Percentiles rank a stretch among this genome's conserved stretches.
phyloP scores from a whole-genome alignment of 1,140 invertebrate species.

The Penaeus chinensis region DNA sequence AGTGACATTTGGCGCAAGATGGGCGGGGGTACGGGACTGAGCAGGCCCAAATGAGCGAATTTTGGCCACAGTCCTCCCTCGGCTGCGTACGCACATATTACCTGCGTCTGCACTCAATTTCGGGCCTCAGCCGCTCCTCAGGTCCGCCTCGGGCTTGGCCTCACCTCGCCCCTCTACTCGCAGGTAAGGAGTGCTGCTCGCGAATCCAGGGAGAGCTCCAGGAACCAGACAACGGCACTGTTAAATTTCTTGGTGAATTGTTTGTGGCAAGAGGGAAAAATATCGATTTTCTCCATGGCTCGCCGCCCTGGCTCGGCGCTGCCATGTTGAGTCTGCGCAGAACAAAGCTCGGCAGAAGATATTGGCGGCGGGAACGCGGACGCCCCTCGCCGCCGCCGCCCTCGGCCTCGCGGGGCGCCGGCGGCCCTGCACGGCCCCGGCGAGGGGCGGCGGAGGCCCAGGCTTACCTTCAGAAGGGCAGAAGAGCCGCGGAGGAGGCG shows the following conservation, averaged over 20 bases:
- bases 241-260: conserved; percentile 60
- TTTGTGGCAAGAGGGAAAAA: conserved; percentile 61
- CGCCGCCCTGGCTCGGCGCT: conserved; percentile 51
- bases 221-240: conserved; percentile 46
- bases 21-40: conserved; percentile 59
- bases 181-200: conserved; percentile 33
- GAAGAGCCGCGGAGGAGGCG: conserved; percentile 21
- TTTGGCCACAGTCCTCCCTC: conserved; percentile 49
- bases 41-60: conserved; percentile 61
- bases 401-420: neutral
- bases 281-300: conserved; percentile 63
- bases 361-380: conserved; percentile 62
- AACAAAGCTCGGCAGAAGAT: conserved; percentile 70
- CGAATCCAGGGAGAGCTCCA: conserved; percentile 29
- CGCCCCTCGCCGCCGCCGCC: neutral
- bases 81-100: conserved; percentile 61
- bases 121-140: conserved; percentile 9
- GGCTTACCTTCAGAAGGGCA: conserved; percentile 23
- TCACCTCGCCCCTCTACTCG: conserved; percentile 49
- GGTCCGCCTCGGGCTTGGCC: conserved; percentile 6
- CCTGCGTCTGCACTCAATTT: conserved; percentile 51
- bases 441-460: neutral
- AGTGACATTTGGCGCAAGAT: conserved; percentile 59
- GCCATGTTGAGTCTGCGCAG: conserved; percentile 73
- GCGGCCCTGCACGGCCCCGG: conserved; percentile 1